These are phyloP conservation scores for Thysanoteuthis rhombus DNA, from an alignment of 2,888 invertebrate species.

Conservation along the genomic window DNA sequence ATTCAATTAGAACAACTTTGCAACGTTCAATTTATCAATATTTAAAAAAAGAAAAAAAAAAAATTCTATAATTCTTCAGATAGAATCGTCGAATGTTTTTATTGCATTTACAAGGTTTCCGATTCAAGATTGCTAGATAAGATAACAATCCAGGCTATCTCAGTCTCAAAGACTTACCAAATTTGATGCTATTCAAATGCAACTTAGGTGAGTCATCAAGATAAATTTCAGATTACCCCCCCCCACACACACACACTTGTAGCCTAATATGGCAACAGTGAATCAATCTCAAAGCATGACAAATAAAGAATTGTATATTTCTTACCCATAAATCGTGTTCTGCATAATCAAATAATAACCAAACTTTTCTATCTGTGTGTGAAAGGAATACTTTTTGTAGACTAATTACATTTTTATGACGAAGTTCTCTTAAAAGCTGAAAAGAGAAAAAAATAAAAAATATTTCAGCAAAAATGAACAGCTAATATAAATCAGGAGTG, in stretches of 20 bases:
- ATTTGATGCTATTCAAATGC: too few species aligned
- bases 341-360: slow-evolving; percentile 96
- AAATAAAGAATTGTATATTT: slow-evolving; percentile 20
- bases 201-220: too few species aligned
- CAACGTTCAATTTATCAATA: neutral
- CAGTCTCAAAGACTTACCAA: too few species aligned
- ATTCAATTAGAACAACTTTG: neutral
- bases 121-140: too few species aligned
- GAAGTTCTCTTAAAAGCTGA: slow-evolving; percentile 91
- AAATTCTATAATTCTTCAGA: too few species aligned
- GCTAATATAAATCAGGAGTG: too few species aligned
- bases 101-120: neutral
- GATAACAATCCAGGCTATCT: too few species aligned
- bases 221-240: too few species aligned
- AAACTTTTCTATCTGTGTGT: slow-evolving; percentile 95
- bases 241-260: too few species aligned
- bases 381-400: slow-evolving; percentile 95
- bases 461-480: too few species aligned
- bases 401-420: slow-evolving; percentile 96
- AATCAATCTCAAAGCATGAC: neutral
- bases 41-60: too few species aligned
- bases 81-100: neutral
- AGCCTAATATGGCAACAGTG: too few species aligned
- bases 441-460: slow-evolving; percentile 40
- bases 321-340: slow-evolving; percentile 96